Conservation (phyloP, 2,797 vertebrate species). For the Crocodylus rhombifer region DNA sequence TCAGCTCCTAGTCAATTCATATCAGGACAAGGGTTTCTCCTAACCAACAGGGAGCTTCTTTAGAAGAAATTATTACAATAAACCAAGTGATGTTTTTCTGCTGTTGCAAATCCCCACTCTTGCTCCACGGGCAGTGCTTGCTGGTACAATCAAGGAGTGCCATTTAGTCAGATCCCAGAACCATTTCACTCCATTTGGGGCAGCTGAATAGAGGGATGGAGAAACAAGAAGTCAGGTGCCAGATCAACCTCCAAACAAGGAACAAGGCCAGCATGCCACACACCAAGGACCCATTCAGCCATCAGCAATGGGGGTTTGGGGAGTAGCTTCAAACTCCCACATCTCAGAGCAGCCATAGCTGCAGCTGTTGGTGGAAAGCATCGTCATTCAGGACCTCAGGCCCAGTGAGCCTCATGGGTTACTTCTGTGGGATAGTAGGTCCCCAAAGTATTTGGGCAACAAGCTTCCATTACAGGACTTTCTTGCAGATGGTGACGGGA, state of each 20-base stretch:
- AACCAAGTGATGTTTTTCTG: not conserved
- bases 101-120: too few species aligned
- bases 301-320: not conserved
- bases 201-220: not conserved
- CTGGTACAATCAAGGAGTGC: not conserved
- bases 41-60: not conserved
- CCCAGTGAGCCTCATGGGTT: not conserved
- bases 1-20: not conserved
- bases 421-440: not conserved
- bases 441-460: not conserved
- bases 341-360: not conserved
- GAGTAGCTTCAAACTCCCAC: not conserved
- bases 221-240: not conserved
- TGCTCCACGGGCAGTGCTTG: not conserved
- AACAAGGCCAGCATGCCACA: not conserved
- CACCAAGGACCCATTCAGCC: not conserved
- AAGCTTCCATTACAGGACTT: not conserved
- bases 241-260: not conserved
- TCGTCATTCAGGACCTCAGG: not conserved
- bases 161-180: not conserved
- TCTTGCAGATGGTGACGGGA: not conserved
- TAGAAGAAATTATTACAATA: slow-evolving; percentile 2
- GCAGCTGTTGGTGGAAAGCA: not conserved
- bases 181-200: not conserved
- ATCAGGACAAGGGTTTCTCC: not conserved